Evolutionary conservation across 2,113 vertebrate species (phyloP).

Genomic region (Trochalopteron elliotii): DNA sequence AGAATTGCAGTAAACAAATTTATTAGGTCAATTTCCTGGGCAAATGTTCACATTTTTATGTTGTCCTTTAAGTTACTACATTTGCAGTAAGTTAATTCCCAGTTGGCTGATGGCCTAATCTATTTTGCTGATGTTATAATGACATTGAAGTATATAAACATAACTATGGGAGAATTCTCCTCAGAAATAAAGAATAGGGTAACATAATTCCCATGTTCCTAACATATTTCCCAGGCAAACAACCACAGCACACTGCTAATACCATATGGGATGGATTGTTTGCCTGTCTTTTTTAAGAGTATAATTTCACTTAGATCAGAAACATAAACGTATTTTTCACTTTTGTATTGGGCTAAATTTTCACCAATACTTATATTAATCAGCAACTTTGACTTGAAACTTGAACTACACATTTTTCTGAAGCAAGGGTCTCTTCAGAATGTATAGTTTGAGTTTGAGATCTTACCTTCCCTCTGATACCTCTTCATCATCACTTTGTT

Average conservation of each 20-base stretch:
- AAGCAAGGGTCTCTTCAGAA: background rate
- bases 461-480: conserved; percentile 51
- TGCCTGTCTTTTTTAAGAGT: background rate
- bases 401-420: background rate
- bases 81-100: background rate
- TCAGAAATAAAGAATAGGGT: background rate
- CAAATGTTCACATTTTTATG: background rate
- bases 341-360: background rate
- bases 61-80: background rate
- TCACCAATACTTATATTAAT: background rate
- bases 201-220: background rate
- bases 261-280: background rate
- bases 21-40: background rate
- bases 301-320: background rate
- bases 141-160: background rate
- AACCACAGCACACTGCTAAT: background rate
- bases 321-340: background rate
- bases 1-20: background rate
- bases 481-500: background rate
- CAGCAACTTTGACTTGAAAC: background rate
- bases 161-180: background rate
- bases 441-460: background rate
- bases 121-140: background rate
- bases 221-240: background rate
- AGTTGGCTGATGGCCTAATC: background rate